Evolutionary conservation across 1,140 invertebrate genomes (phyloP).

Genomic region (Pseudomyrmex dendroicus): DNA sequence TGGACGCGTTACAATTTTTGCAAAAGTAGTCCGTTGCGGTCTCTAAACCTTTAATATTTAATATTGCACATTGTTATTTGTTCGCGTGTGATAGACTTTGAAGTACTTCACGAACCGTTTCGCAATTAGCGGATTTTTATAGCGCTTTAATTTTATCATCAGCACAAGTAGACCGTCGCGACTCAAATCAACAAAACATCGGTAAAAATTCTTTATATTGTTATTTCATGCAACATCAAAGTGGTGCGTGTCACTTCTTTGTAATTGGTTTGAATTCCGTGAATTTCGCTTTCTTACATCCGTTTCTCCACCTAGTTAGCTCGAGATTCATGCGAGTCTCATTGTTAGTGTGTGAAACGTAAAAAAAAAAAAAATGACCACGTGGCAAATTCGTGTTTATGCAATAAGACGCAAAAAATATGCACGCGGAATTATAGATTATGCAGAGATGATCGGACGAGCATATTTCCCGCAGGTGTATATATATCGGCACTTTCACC

Average conservation of each 20-base stretch:
- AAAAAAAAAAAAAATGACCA: not conserved
- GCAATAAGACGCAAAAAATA: constrained; percentile 10
- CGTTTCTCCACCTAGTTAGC: constrained; percentile 45
- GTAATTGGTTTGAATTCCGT: constrained; percentile 18
- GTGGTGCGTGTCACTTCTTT: not conserved
- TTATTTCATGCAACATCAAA: not conserved
- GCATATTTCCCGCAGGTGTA: constrained; percentile 20
- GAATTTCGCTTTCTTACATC: constrained; percentile 60
- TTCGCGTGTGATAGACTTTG: not conserved
- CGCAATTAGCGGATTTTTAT: too few relatives aligned
- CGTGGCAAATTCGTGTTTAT: not conserved
- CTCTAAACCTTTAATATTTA: too few relatives aligned
- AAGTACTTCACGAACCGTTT: too few relatives aligned
- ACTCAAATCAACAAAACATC: not conserved
- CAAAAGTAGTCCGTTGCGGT: not conserved
- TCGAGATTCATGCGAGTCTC: constrained; percentile 1
- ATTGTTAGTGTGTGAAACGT: not conserved
- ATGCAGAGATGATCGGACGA: not conserved
- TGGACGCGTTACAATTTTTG: too few relatives aligned
- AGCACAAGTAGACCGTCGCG: constrained; percentile 28
- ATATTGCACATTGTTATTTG: not conserved
- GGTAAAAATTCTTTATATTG: constrained; percentile 1
- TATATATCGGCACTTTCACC: constrained; percentile 32
- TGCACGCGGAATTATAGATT: constrained; percentile 24
- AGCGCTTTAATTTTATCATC: not conserved